phyloP scores from a whole-genome alignment of 2,888 invertebrate species.

The Drosophila gaucha region DNA sequence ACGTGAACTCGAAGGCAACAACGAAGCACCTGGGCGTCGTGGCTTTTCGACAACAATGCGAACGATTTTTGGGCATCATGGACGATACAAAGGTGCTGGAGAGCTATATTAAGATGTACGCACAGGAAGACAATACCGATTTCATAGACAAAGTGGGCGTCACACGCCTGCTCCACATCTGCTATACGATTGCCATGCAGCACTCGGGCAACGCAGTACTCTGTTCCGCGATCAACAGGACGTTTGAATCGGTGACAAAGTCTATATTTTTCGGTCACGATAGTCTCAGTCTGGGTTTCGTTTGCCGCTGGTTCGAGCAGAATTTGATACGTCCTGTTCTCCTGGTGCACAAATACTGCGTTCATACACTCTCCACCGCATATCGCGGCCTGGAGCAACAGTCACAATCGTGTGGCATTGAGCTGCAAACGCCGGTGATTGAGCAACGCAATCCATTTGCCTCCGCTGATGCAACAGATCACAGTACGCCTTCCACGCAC shows the following conservation, averaged over 20 bases:
- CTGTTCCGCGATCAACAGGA: slow-evolving; percentile 89
- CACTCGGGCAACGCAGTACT: slow-evolving; percentile 88
- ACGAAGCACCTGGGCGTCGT: slow-evolving; percentile 87
- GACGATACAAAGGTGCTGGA: slow-evolving; percentile 88
- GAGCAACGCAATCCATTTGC: slow-evolving; percentile 86
- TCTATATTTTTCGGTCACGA: slow-evolving; percentile 93
- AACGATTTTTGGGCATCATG: slow-evolving; percentile 87
- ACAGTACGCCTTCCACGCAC: slow-evolving; percentile 40
- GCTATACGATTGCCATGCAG: slow-evolving; percentile 92
- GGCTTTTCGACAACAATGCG: slow-evolving; percentile 90
- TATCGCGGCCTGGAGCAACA: slow-evolving; percentile 86
- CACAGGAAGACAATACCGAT: slow-evolving; percentile 86
- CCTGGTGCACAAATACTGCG: slow-evolving; percentile 89
- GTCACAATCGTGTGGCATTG: slow-evolving; percentile 86
- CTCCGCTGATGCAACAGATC: slow-evolving; percentile 63
- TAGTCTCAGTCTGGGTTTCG: slow-evolving; percentile 90
- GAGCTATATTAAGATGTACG: slow-evolving; percentile 89
- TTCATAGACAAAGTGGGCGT: slow-evolving; percentile 88
- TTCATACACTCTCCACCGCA: slow-evolving; percentile 85
- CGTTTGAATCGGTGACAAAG: slow-evolving; percentile 89
- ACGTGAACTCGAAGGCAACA: slow-evolving; percentile 87
- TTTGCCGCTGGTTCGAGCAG: slow-evolving; percentile 92
- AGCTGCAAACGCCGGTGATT: slow-evolving; percentile 91
- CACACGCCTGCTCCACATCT: slow-evolving; percentile 88
- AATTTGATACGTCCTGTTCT: slow-evolving; percentile 91